Evolutionary conservation across 2,888 invertebrate species (phyloP).

Genomic region (Carcina quercana): DNA sequence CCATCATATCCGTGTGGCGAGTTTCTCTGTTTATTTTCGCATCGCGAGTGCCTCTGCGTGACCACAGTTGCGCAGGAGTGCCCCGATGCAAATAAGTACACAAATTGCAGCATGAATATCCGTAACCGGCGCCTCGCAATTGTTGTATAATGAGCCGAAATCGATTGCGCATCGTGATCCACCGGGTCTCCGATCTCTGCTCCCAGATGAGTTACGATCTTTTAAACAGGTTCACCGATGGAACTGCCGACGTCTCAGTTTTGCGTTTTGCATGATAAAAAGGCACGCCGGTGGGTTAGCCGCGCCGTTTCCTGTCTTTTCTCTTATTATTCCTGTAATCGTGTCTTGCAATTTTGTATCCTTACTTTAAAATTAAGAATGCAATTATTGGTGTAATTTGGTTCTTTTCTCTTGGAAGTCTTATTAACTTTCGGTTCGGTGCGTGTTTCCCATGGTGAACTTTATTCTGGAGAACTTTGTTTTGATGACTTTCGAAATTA

Average conservation of each 20-base stretch:
- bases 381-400: too few species aligned
- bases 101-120: constrained; percentile 58
- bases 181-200: constrained; percentile 10
- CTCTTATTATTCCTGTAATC: constrained; percentile 19
- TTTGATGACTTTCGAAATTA: too few species aligned
- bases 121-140: constrained; percentile 50
- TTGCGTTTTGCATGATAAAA: constrained; percentile 18
- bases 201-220: constrained; percentile 40
- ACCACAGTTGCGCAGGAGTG: constrained; percentile 42
- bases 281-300: constrained; percentile 3
- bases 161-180: constrained; percentile 36
- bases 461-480: too few species aligned
- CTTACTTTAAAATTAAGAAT: too few species aligned
- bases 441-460: too few species aligned
- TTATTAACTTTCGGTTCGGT: too few species aligned
- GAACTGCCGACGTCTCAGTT: constrained; percentile 14
- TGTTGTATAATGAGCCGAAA: constrained; percentile 53
- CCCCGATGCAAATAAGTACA: constrained; percentile 56
- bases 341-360: too few species aligned
- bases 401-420: too few species aligned
- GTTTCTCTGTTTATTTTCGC: constrained; percentile 51
- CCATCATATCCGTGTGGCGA: constrained; percentile 20
- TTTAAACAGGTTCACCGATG: constrained; percentile 29
- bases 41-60: constrained; percentile 47
- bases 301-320: constrained; percentile 18